phyloP scores from a whole-genome alignment of 2,113 vertebrate species.

The Xenus cinereus region DNA sequence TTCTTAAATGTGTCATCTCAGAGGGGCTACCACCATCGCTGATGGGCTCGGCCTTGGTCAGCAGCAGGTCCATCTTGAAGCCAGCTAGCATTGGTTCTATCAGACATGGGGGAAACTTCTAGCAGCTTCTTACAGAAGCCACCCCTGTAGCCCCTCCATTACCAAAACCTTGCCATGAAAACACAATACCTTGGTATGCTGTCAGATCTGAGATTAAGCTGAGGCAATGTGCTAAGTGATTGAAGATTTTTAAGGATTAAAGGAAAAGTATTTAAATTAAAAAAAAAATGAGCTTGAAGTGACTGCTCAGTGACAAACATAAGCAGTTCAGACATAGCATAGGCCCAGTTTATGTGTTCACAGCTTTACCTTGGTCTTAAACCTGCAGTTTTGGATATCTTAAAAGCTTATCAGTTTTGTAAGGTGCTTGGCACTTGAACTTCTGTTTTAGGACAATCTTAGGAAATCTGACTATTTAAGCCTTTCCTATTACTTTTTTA shows the following conservation, averaged over 20 bases:
- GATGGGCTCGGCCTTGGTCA: not conserved
- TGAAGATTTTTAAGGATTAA: not conserved
- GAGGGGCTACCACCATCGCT: not conserved
- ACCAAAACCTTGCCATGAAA: not conserved
- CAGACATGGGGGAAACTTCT: not conserved
- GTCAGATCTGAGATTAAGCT: not conserved
- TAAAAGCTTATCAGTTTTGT: not conserved
- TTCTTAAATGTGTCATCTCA: not conserved
- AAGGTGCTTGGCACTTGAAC: not conserved
- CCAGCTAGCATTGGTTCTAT: not conserved
- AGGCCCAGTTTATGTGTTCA: not conserved
- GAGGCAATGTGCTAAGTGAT: not conserved
- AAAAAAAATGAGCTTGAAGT: not conserved
- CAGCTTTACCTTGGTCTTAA: not conserved
- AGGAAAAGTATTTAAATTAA: not conserved
- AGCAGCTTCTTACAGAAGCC: not conserved
- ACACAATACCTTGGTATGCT: not conserved
- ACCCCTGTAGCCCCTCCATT: not conserved
- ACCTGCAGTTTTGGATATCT: not conserved
- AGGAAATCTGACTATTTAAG: not conserved
- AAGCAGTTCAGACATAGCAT: not conserved
- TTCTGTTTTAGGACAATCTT: not conserved
- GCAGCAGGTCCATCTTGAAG: accelerated
- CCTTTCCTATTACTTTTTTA: not conserved
- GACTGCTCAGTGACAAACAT: not conserved